A percentile compares a stretch with the other conserved stretches of the same genome.
Conservation (phyloP, 1,140 invertebrate species). For the Stegodyphus dumicola region DNA sequence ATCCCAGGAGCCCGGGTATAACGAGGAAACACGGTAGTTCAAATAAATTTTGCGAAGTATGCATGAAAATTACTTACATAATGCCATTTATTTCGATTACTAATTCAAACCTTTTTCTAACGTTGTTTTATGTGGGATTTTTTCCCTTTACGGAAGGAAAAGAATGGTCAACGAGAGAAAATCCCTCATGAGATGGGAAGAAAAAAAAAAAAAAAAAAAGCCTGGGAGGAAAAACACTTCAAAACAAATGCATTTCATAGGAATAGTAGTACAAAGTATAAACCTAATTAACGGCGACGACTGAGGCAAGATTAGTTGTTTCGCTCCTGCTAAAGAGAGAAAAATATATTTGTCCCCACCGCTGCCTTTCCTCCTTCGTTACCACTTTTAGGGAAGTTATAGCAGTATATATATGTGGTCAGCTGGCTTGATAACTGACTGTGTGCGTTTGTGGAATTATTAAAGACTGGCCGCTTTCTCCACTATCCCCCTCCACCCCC, state of each 20-base stretch:
- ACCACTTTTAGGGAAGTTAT: conserved; percentile 11
- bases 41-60: no score
- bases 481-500: neutral
- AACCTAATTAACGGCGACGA: conserved; percentile 58
- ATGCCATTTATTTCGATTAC: no score
- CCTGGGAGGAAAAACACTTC: conserved; percentile 13
- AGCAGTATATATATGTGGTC: conserved; percentile 45
- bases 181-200: neutral
- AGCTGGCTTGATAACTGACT: conserved; percentile 45
- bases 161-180: neutral
- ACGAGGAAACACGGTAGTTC: no score
- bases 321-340: conserved; percentile 44
- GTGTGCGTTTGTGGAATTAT: conserved; percentile 58
- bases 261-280: conserved; percentile 53
- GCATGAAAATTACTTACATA: no score
- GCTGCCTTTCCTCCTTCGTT: neutral
- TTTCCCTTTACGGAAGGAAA: no score
- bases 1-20: no score
- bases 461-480: conserved; percentile 54
- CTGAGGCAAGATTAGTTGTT: conserved; percentile 56
- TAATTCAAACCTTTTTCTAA: no score
- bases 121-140: no score
- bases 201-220: neutral
- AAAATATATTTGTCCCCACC: conserved; percentile 26
- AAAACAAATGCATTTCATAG: conserved; percentile 53